Conservation (phyloP, 2,888 invertebrate species). For the Seira ritae region DNA sequence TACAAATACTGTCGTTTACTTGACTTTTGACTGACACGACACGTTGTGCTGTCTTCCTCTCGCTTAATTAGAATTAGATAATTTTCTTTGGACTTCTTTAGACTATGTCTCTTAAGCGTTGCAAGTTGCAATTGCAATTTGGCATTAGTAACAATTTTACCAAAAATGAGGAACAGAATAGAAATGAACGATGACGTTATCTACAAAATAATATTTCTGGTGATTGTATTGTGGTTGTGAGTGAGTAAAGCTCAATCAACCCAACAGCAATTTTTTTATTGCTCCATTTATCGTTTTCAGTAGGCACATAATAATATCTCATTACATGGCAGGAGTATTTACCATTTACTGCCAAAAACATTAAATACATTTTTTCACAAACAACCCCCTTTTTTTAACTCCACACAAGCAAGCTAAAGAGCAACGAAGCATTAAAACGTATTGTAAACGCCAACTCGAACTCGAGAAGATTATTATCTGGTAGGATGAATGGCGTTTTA, state of each 20-base stretch:
- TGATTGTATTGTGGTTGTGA: too few relatives aligned
- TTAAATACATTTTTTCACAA: not conserved
- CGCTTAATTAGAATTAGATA: too few relatives aligned
- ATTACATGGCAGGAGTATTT: too few relatives aligned
- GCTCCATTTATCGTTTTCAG: not conserved
- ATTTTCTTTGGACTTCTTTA: too few relatives aligned
- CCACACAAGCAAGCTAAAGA: not conserved
- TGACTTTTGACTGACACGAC: too few relatives aligned
- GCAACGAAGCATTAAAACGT: conserved; percentile 14
- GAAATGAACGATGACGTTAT: too few relatives aligned
- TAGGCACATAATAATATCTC: not conserved
- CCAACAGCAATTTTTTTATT: not conserved
- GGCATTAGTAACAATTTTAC: too few relatives aligned
- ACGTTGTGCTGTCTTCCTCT: too few relatives aligned
- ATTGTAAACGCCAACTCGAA: conserved; percentile 28
- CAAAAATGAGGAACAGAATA: too few relatives aligned
- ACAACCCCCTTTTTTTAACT: not conserved
- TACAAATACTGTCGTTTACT: conserved; percentile 33
- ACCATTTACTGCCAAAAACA: not conserved
- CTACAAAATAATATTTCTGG: too few relatives aligned
- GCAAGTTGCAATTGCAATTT: too few relatives aligned
- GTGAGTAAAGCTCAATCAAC: not conserved
- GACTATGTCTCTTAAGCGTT: too few relatives aligned
- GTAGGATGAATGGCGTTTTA: not conserved
- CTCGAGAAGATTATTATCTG: not conserved